Evolutionary conservation across 2,888 invertebrate species (phyloP), one percentile per base, ranked within the genome.

Genomic region (Chirona hameri): DNA sequence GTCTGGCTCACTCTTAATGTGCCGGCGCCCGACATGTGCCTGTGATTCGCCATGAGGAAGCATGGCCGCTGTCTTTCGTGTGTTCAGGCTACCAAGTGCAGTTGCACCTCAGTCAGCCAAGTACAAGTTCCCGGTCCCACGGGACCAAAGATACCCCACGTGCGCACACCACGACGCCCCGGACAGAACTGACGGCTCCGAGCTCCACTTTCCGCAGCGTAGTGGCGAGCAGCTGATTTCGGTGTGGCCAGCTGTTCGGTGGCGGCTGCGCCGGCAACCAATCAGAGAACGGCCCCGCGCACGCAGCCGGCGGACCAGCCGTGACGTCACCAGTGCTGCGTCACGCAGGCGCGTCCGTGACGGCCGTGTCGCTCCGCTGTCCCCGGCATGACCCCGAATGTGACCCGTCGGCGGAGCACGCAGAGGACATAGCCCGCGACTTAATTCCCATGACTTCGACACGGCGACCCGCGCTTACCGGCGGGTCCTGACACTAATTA

Each of bases 161-260:
- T 31, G 18, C 72, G 3, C 29, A 27, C 72, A 15, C 31, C 31
- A 5, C 72, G 31, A 15, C 72, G 18, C 15, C 72, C 31, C 29
- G 15, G 31, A 15, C 29, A 31, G 31, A 18, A 72, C 72, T 72
- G 72, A 29, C 72, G 72, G n/a, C n/a, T 31, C 0, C 31, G 15
- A 29, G 72, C 72, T 31, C 72, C 29, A 31, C 72, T 31, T 29
- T 72, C 72, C 72, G 72, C 15, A 27, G 72, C 72, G 72, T 72
- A 72, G 72, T 72, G 72, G 31, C 72, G 72, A 72, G 72, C 72
- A 72, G 72, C 72, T 72, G 72, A 72, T 72, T 31, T 72, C 69
- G 31, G 29, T 31, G 72, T 3, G 72, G 72, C 72, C 72, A 72
- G 72, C 72, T 72, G 72, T 29, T 72, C 72, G 31, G 18, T 29